Conservation (phyloP, 2,888 invertebrate genomes). For the Heliothis peltigera region DNA sequence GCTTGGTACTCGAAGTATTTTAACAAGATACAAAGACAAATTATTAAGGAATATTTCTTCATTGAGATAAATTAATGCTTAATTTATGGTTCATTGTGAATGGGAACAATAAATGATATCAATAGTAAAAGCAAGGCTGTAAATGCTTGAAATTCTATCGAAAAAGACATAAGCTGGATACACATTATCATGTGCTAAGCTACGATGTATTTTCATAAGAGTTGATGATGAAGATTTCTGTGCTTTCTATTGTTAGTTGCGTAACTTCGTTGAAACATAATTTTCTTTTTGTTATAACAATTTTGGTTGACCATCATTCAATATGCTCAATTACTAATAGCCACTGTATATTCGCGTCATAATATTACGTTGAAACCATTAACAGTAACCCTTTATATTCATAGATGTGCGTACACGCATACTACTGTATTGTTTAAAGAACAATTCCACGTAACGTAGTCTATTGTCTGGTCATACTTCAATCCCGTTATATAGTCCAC, state of each 20-base stretch:
- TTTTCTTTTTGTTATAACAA: too few species aligned
- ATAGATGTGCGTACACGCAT: slow-evolving; percentile 4
- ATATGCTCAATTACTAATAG: slow-evolving; percentile 1
- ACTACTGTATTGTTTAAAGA: slow-evolving; percentile 5
- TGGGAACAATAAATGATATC: slow-evolving; percentile 3
- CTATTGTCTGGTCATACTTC: slow-evolving; percentile 21
- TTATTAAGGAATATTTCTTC: slow-evolving; percentile 14
- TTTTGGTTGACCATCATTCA: neutral
- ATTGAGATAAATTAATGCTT: slow-evolving; percentile 16
- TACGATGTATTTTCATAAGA: too few species aligned
- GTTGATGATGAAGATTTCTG: too few species aligned
- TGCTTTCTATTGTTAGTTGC: too few species aligned
- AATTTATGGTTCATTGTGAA: slow-evolving; percentile 5
- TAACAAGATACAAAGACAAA: slow-evolving; percentile 23
- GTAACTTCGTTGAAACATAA: too few species aligned
- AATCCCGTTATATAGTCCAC: slow-evolving; percentile 23
- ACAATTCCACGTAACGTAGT: slow-evolving; percentile 19
- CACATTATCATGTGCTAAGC: too few species aligned
- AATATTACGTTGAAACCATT: slow-evolving; percentile 1
- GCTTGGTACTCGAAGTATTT: slow-evolving; percentile 23
- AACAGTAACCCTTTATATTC: slow-evolving; percentile 23
- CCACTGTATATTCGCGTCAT: neutral
- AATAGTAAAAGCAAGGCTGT: neutral
- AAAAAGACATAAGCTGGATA: too few species aligned
- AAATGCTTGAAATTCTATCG: neutral